phyloP scores from a whole-genome alignment of 2,888 invertebrate species.

The Drosophila nigricruria region DNA sequence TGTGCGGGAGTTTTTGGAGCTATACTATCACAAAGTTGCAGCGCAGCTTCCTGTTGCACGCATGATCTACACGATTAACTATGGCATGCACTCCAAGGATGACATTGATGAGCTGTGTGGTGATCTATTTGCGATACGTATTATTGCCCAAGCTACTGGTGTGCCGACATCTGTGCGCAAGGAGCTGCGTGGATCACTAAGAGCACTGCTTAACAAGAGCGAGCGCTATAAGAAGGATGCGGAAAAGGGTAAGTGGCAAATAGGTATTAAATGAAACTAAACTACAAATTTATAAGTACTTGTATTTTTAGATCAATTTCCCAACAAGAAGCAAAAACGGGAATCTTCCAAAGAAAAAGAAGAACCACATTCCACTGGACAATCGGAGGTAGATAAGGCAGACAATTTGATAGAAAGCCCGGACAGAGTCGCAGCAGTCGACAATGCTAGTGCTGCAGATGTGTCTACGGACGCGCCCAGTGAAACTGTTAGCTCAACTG shows the following conservation, averaged over 20 bases:
- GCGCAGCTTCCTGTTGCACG: conserved; percentile 84
- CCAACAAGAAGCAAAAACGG: conserved; percentile 72
- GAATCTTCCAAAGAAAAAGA: conserved; percentile 60
- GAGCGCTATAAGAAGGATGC: conserved; percentile 80
- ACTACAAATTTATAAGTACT: background rate
- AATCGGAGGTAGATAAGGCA: conserved; percentile 25
- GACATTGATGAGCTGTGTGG: conserved; percentile 85
- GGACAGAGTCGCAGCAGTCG: conserved; percentile 15
- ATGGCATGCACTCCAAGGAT: conserved; percentile 85
- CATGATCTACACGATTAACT: conserved; percentile 85
- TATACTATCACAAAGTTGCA: conserved; percentile 93
- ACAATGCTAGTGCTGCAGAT: conserved; percentile 30
- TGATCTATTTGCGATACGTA: conserved; percentile 85
- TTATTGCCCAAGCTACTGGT: conserved; percentile 85
- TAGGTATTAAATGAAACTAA: background rate
- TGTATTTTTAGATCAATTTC: conserved; percentile 66
- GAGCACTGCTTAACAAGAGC: conserved; percentile 83
- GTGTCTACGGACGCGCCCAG: conserved; percentile 51
- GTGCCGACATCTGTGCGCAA: conserved; percentile 84
- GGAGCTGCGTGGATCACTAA: conserved; percentile 83
- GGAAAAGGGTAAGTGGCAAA: conserved; percentile 71
- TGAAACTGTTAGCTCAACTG: conserved; percentile 16
- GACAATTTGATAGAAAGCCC: conserved; percentile 37
- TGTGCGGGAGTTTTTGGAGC: conserved; percentile 94
- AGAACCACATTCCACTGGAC: conserved; percentile 27